phyloP scores from a whole-genome alignment of 2,888 invertebrate species.

The Cephonodes hylas region DNA sequence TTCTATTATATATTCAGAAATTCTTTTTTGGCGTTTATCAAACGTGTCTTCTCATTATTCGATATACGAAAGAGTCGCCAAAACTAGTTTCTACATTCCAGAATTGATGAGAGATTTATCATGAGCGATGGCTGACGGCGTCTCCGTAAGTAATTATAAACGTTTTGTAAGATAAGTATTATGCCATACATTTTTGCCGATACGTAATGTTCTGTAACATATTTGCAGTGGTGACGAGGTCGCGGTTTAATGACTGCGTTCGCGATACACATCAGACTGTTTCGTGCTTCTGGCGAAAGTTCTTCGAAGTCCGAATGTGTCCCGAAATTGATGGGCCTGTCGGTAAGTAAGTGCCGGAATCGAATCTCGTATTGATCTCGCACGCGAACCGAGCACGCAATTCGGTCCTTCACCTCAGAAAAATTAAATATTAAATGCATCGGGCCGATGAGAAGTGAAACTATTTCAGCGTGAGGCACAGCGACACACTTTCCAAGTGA shows the following conservation, averaged over 20 bases:
- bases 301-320: slow-evolving; percentile 66
- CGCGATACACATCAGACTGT: slow-evolving; percentile 60
- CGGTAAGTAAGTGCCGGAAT: slow-evolving; percentile 59
- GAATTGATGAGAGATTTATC: background rate
- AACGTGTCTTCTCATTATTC: background rate
- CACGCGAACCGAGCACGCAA: slow-evolving; percentile 64
- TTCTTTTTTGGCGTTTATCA: background rate
- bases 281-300: slow-evolving; percentile 72
- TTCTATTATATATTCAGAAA: background rate
- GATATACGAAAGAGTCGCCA: background rate
- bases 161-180: slow-evolving; percentile 2
- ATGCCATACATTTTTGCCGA: slow-evolving; percentile 4
- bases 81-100: slow-evolving; percentile 5
- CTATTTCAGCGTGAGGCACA: slow-evolving; percentile 40
- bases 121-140: background rate
- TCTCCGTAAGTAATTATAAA: background rate
- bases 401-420: slow-evolving; percentile 54
- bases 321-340: slow-evolving; percentile 70
- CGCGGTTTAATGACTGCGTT: slow-evolving; percentile 7
- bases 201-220: slow-evolving; percentile 10
- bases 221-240: background rate
- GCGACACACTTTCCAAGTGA: slow-evolving; percentile 42
- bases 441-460: slow-evolving; percentile 44
- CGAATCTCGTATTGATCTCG: slow-evolving; percentile 54
- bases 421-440: slow-evolving; percentile 39